Evolutionary conservation across 2,797 vertebrate species (phyloP).

Genomic region (Myotis findleyi): DNA sequence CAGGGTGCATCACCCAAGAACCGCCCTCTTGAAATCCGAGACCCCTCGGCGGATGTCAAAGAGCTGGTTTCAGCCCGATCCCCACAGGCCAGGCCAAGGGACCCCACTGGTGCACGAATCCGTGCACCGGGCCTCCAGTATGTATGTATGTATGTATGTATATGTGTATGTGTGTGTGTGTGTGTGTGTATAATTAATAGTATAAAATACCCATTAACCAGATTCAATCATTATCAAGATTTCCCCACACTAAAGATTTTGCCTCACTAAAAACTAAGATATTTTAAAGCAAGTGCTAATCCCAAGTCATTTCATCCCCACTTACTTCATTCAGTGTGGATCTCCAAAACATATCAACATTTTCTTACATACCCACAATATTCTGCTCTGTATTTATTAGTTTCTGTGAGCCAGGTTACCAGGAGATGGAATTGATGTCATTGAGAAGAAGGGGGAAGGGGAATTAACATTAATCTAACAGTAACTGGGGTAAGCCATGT

Average conservation of each 20-base stretch:
- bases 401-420: background rate
- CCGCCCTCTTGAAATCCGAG: no score
- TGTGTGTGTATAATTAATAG: background rate
- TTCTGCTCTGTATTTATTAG: background rate
- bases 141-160: no score
- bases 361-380: background rate
- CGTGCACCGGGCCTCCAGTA: no score
- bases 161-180: rapidly evolving
- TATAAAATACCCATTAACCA: slow-evolving; percentile 6
- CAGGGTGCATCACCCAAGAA: no score
- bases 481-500: background rate
- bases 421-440: background rate
- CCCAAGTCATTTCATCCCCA: background rate
- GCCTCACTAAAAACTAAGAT: background rate
- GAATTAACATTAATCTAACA: background rate
- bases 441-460: background rate
- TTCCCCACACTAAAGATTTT: background rate
- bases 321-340: background rate
- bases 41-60: no score
- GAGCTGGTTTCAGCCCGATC: no score
- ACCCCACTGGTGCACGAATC: no score
- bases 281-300: slow-evolving; percentile 43
- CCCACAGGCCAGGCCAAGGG: no score
- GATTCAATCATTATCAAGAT: background rate
- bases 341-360: background rate